Evolutionary conservation across 2,113 vertebrate genomes (phyloP).

Genomic region (Ivindomyrus marchei): DNA sequence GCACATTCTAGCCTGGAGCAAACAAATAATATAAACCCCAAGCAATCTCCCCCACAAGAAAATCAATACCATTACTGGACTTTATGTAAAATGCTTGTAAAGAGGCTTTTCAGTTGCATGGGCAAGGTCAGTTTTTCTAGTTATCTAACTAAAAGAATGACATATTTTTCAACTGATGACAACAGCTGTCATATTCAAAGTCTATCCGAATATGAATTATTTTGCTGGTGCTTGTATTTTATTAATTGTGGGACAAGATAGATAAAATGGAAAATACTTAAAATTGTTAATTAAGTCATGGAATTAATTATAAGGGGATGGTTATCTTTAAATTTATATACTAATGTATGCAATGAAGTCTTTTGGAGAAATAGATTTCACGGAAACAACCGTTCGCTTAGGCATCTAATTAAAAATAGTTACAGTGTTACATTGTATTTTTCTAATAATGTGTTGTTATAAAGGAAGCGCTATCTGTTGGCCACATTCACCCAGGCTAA

Average conservation of each 20-base stretch:
- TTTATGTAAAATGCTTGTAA: conserved; percentile 17
- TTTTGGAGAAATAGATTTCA: not conserved
- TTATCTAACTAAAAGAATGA: not conserved
- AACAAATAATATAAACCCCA: conserved; percentile 11
- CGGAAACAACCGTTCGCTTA: not conserved
- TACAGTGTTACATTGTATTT: not conserved
- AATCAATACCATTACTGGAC: conserved; percentile 17
- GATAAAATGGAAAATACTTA: not conserved
- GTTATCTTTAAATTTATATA: not conserved
- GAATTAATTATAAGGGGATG: not conserved
- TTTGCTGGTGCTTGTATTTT: not conserved
- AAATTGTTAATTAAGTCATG: not conserved
- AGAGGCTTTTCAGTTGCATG: conserved; percentile 4
- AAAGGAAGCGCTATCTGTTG: not conserved
- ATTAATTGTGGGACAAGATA: not conserved
- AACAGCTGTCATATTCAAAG: not conserved
- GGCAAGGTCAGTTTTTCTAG: not conserved
- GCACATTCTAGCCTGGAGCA: conserved; percentile 6
- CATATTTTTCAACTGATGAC: not conserved
- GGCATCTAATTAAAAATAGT: not conserved
- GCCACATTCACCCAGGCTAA: not conserved
- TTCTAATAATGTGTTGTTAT: not conserved
- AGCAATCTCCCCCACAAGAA: conserved; percentile 6
- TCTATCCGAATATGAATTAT: not conserved
- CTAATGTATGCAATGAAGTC: not conserved